phyloP scores from a whole-genome alignment of 2,113 vertebrate genomes.

The Felis catus region F.catus_Fca126_mat1.0 CM031419.1:155520001-155520500 shows the following conservation, averaged over 20 bases:
- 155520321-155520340: background rate
- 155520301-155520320: background rate
- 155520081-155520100: too few relatives aligned
- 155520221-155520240: background rate
- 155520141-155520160: too few relatives aligned
- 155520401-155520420: background rate
- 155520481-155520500: background rate
- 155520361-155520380: background rate
- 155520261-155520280: background rate
- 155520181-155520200: background rate
- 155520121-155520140: too few relatives aligned
- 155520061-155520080: too few relatives aligned
- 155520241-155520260: background rate
- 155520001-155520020: too few relatives aligned
- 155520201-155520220: background rate
- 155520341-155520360: background rate
- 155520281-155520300: background rate
- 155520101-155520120: too few relatives aligned
- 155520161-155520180: too few relatives aligned
- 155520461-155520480: background rate
- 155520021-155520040: too few relatives aligned
- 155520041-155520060: too few relatives aligned
- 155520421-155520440: background rate
- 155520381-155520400: background rate
- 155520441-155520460: background rate